Evolutionary conservation across 2,113 vertebrate species (phyloP), one percentile per base, ranked within the genome.

Genomic region (Trichomycterus rosablanca): DNA sequence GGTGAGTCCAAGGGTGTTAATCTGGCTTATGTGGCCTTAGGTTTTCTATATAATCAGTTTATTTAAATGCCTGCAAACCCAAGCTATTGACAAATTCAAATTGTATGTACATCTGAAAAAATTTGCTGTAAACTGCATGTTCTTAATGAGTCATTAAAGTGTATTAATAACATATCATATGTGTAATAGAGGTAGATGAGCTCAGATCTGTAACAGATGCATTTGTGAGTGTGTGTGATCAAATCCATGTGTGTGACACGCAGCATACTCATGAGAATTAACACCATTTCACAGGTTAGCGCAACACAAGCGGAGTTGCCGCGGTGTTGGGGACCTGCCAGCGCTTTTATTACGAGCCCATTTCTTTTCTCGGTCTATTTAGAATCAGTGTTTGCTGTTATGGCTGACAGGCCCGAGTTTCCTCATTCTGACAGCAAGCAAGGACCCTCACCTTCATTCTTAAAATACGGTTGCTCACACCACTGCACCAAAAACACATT

Each of bases 231-330:
- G 40, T 24, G 35, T 34, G 24, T 10, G 14, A 24, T 19, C 63
- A 67, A 70, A 66, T 46, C 43, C 32, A 66, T 50, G 49, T 68
- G 72, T 62, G 51, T 65, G 74, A 45, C 39, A 57, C 34, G 34
- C 39, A 54, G 54, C 67, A 75, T 81, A 65, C 68, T 52, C 40
- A 74, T 72, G 48, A 1, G n/a, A 40, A 70, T 73, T 71, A 83
- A 79, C 77, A 82, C 82, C 75, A 75, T 81, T 87, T 82, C 80
- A 77, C 61, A 74, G 74, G 80, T 80, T 80, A 83, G 73, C 60
- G 75, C 72, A 57, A 67, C 63, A 72, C 56, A 50, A 53, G 64
- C 9, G 35, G 59, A 57, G 34, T 48, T 58, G 50, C 45, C 60
- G 64, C 54, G 44, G 42, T 20, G 60, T 16, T 40, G 48, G 12